A percentile compares a stretch with the other conserved stretches of the same genome.
phyloP scores from a whole-genome alignment of 2,797 vertebrate species.

The Zonotrichia albicollis region DNA sequence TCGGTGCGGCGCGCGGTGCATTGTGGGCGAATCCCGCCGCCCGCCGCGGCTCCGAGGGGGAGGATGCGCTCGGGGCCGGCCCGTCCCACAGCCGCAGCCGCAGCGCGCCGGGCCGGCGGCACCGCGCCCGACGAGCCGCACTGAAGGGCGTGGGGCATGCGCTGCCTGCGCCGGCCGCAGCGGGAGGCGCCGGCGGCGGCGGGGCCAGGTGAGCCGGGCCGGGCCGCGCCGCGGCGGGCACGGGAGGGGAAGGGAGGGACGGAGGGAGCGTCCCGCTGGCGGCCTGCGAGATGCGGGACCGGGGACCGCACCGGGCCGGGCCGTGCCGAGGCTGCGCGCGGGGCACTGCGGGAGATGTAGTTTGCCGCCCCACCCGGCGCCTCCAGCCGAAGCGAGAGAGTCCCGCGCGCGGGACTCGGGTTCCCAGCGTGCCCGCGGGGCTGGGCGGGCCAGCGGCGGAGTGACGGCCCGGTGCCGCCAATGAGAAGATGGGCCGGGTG shows the following conservation, averaged over 20 bases:
- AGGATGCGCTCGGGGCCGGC: slow-evolving; percentile 25
- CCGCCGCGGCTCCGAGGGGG: slow-evolving; percentile 21
- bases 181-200: not conserved
- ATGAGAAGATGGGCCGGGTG: not conserved
- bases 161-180: not conserved
- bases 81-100: slow-evolving; percentile 18
- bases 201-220: not conserved
- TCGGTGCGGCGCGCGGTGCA: slow-evolving; percentile 42
- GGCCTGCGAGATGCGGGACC: not conserved
- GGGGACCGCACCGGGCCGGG: not conserved
- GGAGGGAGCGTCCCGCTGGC: not conserved
- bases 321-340: not conserved
- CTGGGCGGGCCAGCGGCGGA: not conserved
- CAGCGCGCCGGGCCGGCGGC: slow-evolving; percentile 1
- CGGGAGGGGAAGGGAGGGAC: not conserved
- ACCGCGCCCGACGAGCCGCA: not conserved
- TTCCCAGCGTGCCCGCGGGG: not conserved
- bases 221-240: not conserved
- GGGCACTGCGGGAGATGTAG: not conserved
- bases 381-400: not conserved
- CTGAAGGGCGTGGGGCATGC: slow-evolving; percentile 9
- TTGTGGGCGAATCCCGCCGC: slow-evolving; percentile 53
- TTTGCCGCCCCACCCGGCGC: not conserved
- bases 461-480: not conserved
- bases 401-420: not conserved